Base-by-base conservation (phyloP, 2,797 vertebrate species). In the Sarcophilus harrisii region DNA sequence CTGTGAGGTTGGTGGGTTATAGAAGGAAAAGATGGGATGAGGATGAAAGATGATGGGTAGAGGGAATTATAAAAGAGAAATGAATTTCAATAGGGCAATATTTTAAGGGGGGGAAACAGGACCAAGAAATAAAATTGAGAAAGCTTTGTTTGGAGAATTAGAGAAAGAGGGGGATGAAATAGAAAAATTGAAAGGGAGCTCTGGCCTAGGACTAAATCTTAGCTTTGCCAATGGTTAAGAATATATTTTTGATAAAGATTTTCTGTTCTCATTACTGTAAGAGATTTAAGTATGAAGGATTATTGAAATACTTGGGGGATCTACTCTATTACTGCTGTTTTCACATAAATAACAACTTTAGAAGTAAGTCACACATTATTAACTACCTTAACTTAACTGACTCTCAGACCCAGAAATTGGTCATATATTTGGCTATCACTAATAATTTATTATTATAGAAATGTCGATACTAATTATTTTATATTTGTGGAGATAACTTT, bases 51-150 rank as follows among this genome's bases (percentile, higher is more conserved):
- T 13, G 32, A 0, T 90, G 32, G 49, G 11, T 13, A 91, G 73
- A 87, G 10, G 52, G 45, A 93, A 55, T 87, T 57, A 59, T 92
- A 45, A 93, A 0, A 90, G 38, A 28, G 11, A 96, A 95, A 92
- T 12, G 73, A 94, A 92, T 9, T 62, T 28, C 10, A 93, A 95
- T 87, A n/a, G 52, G 21, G 90, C 62, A 91, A 89, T 45, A 73
- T 87, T 87, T 49, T 1, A 59, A 93, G 2, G 13, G 27, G 62
- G 16, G 21, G 58, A 32, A n/a, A n/a, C 5, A 95, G 30, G 27
- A 60, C 52, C 30, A 92, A 93, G 93, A 90, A 59, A n/a, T 73
- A 93, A 62, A 87, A 90, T 87, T 13, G 95, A 91, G 73, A 87
- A 87, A 87, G 3, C 21, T 28, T 87, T 49, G 21, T 87, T 49